These are phyloP conservation scores for Eilema sororculum DNA, from an alignment of 2,888 invertebrate genomes.

Conservation along the genomic window DNA sequence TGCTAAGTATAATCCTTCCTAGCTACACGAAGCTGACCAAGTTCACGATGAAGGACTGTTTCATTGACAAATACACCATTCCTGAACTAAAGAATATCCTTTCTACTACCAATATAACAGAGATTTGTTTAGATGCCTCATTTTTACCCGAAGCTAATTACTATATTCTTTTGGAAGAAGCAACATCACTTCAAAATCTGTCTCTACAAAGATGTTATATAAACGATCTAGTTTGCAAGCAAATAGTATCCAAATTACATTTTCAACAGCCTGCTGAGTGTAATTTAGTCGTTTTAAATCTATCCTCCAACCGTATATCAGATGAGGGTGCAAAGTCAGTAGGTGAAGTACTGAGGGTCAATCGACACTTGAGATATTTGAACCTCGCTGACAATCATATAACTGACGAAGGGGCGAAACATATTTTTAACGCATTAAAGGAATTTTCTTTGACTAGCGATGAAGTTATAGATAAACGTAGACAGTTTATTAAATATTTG, in stretches of 20 bases:
- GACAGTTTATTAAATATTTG: constrained; percentile 48
- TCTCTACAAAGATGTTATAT: constrained; percentile 67
- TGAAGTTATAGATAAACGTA: constrained; percentile 55
- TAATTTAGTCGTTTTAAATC: constrained; percentile 48
- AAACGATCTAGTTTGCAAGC: constrained; percentile 58
- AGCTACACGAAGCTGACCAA: constrained; percentile 53
- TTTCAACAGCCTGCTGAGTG: constrained; percentile 52
- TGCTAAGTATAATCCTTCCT: constrained; percentile 56
- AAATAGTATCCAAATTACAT: constrained; percentile 58
- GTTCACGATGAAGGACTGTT: constrained; percentile 56
- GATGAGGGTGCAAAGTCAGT: constrained; percentile 60
- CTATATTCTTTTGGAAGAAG: constrained; percentile 53
- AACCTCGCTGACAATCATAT: constrained; percentile 67
- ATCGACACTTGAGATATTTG: constrained; percentile 64
- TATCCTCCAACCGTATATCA: constrained; percentile 13
- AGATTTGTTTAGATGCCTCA: constrained; percentile 65
- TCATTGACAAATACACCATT: constrained; percentile 56
- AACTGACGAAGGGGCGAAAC: constrained; percentile 58
- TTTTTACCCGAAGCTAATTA: constrained; percentile 57
- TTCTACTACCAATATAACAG: constrained; percentile 56
- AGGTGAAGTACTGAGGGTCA: constrained; percentile 59
- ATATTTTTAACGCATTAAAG: constrained; percentile 57
- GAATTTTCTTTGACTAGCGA: constrained; percentile 56
- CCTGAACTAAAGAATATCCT: constrained; percentile 64
- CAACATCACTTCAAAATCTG: constrained; percentile 52